These are phyloP conservation scores for Dryomyza anilis DNA, from an alignment of 2,888 invertebrate genomes.

Conservation along the genomic window DNA sequence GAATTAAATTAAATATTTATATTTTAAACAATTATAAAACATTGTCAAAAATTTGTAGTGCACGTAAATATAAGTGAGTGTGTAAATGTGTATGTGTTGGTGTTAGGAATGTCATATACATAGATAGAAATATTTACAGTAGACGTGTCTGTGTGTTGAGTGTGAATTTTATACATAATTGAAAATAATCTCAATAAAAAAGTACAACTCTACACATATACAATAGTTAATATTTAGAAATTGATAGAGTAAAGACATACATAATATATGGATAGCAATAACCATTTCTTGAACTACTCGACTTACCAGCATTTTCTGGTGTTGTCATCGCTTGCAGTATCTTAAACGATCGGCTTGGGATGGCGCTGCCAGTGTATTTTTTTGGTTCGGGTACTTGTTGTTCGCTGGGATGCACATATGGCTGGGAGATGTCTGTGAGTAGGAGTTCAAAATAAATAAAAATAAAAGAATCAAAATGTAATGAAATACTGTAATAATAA, in stretches of 20 bases:
- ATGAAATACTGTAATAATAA: no score
- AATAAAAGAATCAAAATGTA: background rate
- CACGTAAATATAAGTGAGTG: background rate
- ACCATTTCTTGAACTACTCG: background rate
- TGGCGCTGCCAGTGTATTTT: slow-evolving; percentile 77
- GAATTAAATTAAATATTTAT: background rate
- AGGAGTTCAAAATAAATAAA: background rate
- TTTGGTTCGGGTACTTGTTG: slow-evolving; percentile 72
- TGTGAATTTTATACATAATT: background rate
- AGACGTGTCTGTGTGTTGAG: background rate
- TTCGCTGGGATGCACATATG: slow-evolving; percentile 69
- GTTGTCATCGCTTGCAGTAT: slow-evolving; percentile 80
- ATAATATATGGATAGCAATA: background rate
- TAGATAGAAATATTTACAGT: background rate
- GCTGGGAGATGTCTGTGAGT: slow-evolving; percentile 50
- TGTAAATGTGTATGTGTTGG: slow-evolving; percentile 10
- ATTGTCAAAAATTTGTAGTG: background rate
- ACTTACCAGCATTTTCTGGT: slow-evolving; percentile 70
- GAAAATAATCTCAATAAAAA: background rate
- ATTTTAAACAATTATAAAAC: background rate
- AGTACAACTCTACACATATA: background rate
- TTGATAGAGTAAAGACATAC: no score
- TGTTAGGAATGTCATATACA: background rate
- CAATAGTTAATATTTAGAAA: background rate
- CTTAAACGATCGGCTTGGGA: slow-evolving; percentile 81